These are phyloP conservation scores for Thysanoteuthis rhombus DNA, from an alignment of 2,888 invertebrate genomes.

Conservation along the genomic window DNA sequence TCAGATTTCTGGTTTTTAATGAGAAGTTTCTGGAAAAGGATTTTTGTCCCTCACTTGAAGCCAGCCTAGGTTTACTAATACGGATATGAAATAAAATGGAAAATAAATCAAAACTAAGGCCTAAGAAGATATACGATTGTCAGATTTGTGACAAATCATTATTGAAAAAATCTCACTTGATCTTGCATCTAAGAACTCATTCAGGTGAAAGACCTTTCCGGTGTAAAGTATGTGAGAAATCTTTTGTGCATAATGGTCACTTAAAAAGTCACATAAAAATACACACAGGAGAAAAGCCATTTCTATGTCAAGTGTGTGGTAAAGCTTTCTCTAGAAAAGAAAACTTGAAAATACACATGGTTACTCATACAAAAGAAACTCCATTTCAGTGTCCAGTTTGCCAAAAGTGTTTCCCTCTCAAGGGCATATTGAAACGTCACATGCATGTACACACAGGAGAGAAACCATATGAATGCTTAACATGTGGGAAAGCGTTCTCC, in stretches of 20 bases:
- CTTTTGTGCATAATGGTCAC: background rate
- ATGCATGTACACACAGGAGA: constrained; percentile 37
- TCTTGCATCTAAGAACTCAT: background rate
- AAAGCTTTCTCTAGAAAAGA: background rate
- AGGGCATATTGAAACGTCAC: background rate
- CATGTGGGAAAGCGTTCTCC: constrained; percentile 38
- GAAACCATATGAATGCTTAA: constrained; percentile 39
- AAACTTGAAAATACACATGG: background rate
- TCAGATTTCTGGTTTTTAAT: background rate
- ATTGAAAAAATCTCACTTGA: too few relatives aligned
- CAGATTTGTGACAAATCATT: background rate
- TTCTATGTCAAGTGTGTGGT: background rate
- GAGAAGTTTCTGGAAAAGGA: too few relatives aligned
- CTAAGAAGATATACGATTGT: background rate
- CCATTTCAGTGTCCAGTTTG: background rate
- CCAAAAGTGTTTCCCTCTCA: background rate
- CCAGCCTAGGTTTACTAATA: background rate
- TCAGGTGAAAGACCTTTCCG: background rate
- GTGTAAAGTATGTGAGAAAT: background rate
- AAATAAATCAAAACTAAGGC: background rate
- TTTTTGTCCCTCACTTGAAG: too few relatives aligned
- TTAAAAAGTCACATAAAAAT: background rate
- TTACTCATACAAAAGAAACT: background rate
- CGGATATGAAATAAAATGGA: background rate
- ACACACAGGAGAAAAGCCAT: background rate